Conservation (phyloP, 2,888 invertebrate genomes). For the Hypselothyrea guttata region DNA sequence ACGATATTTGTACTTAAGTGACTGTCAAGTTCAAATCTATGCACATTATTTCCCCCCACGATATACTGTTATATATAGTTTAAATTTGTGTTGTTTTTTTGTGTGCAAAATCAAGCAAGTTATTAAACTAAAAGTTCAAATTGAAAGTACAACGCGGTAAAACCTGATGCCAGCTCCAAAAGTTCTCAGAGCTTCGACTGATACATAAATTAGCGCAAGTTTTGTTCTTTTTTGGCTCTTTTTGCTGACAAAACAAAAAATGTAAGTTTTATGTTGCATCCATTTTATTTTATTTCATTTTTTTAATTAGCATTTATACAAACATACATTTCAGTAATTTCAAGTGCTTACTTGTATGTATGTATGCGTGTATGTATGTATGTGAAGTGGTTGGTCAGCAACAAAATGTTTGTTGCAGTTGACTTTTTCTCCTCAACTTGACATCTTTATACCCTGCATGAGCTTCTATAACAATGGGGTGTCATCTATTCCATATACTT, state of each 20-base stretch:
- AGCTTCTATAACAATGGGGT: too few relatives aligned
- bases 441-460: slow-evolving; percentile 58
- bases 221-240: too few relatives aligned
- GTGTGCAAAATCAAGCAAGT: neutral
- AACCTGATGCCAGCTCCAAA: too few relatives aligned
- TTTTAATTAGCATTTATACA: slow-evolving; percentile 31
- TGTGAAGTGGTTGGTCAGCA: slow-evolving; percentile 39
- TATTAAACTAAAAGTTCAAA: too few relatives aligned
- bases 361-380: too few relatives aligned
- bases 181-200: too few relatives aligned
- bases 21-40: too few relatives aligned
- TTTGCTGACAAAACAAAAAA: neutral
- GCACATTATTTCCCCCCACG: too few relatives aligned
- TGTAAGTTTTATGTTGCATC: slow-evolving; percentile 9
- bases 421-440: slow-evolving; percentile 72
- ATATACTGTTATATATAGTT: too few relatives aligned
- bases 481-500: slow-evolving; percentile 50
- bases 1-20: too few relatives aligned
- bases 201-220: neutral
- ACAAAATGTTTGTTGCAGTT: slow-evolving; percentile 46
- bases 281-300: slow-evolving; percentile 28
- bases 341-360: slow-evolving; percentile 33
- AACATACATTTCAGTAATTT: slow-evolving; percentile 7
- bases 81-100: too few relatives aligned
- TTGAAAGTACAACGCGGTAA: too few relatives aligned